Base-by-base conservation (phyloP, 2,113 vertebrate species). In the Xenus cinereus region DNA sequence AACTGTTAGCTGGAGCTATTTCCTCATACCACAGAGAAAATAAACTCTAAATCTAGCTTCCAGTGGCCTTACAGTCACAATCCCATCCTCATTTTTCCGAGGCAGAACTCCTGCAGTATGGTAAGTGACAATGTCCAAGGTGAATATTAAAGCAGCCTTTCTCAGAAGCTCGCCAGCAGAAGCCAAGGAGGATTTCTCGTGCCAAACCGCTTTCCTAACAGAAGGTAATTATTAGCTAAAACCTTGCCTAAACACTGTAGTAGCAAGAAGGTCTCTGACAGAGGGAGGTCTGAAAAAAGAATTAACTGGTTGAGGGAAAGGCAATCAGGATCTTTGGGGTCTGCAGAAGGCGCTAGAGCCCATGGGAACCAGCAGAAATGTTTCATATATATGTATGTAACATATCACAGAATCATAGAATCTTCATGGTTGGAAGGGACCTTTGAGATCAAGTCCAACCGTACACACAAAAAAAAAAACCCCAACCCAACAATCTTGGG, bases 151-250 rank as follows among this genome's bases (percentile, higher is more conserved):
- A 87, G 82, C 82, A 78, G 86, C 88, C 72, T 22, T 4, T 56
- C 75, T 84, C 91, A 79, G 51, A 94, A 94, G 82, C 78, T 93
- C 17, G 3, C 87, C 88, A 48, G 11, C 63, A 93, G 95, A 92
- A 93, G 91, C 9, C 9, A 86, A 96, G 87, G 77, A 92, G 92
- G 85, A 88, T 59, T 76, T 91, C 87, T 96, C 9, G 6, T 91
- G 95, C 95, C 97, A 98, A 95, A 96, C 83, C 72, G 43, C 93
- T 96, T 95, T 94, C 68, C 69, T 96, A 96, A 96, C 96, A 95
- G 94, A 96, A 97, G 94, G 96, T 91, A 95, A 97, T 97, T 96
- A 97, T 96, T 95, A 97, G 90, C 95, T 96, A 59, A 94, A 97
- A 92, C 72, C 91, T 95, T 96, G 67, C 92, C 95, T 94, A 84